These are phyloP conservation scores for Perizoma affinitatum DNA, from an alignment of 2,888 invertebrate species.

Conservation along the genomic window DNA sequence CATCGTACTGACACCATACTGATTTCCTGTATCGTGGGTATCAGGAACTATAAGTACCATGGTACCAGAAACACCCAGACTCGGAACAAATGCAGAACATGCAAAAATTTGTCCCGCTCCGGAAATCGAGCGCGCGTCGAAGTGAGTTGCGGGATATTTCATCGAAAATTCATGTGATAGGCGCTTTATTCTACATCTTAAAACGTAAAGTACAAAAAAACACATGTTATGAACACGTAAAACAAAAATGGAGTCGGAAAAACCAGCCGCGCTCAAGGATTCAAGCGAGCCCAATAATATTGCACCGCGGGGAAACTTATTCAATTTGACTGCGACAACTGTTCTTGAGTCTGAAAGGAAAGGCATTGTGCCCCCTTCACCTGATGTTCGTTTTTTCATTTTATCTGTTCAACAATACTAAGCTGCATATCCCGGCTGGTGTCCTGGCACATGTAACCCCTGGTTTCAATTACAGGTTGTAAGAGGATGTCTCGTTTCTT, in stretches of 20 bases:
- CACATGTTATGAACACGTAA: conserved; percentile 12
- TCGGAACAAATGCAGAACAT: too few relatives aligned
- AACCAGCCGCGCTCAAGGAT: conserved; percentile 8
- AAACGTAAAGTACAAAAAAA: not conserved
- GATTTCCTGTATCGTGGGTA: too few relatives aligned
- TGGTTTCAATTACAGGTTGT: too few relatives aligned
- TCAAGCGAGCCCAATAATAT: conserved; percentile 52
- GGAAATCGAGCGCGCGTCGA: too few relatives aligned
- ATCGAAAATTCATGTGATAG: too few relatives aligned
- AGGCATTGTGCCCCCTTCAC: conserved; percentile 67
- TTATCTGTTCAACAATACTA: conserved; percentile 74
- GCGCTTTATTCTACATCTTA: too few relatives aligned
- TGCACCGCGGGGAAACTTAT: conserved; percentile 73
- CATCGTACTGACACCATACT: too few relatives aligned
- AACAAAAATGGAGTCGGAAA: conserved; percentile 21
- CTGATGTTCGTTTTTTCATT: conserved; percentile 63
- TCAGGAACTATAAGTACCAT: too few relatives aligned
- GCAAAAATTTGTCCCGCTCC: too few relatives aligned
- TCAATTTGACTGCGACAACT: conserved; percentile 77
- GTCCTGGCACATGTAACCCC: not conserved
- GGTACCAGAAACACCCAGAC: too few relatives aligned
- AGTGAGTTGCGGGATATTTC: too few relatives aligned
- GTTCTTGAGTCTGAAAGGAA: conserved; percentile 72
- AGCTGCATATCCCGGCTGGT: conserved; percentile 5
- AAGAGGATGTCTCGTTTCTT: not conserved